Evolutionary conservation across 2,113 vertebrate genomes (phyloP).

Genomic region (Takifugu bimaculatus): DNA sequence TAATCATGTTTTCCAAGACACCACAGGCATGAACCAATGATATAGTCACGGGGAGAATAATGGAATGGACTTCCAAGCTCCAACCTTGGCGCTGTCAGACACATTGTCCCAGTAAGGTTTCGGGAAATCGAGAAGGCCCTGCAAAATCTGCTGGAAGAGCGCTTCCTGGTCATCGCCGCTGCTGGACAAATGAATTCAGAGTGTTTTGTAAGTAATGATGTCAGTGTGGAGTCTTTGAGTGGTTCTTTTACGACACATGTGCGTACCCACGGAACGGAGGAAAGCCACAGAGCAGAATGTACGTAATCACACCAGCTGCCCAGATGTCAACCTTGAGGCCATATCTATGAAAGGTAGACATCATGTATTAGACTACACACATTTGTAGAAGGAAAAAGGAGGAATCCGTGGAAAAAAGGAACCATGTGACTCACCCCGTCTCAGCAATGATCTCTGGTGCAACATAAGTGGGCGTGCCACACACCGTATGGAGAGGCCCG

Average conservation of each 20-base stretch:
- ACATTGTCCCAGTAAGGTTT: slow-evolving; percentile 92
- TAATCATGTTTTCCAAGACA: neutral
- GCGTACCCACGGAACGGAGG: slow-evolving; percentile 94
- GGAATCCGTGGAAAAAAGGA: too few relatives aligned
- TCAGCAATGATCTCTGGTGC: slow-evolving; percentile 97
- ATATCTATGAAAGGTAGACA: slow-evolving; percentile 74
- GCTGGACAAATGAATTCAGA: slow-evolving; percentile 56
- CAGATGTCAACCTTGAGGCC: slow-evolving; percentile 98
- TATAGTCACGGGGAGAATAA: slow-evolving; percentile 2
- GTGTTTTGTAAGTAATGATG: too few relatives aligned
- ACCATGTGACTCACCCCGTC: slow-evolving; percentile 80
- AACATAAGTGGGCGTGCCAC: slow-evolving; percentile 96
- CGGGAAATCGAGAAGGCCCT: slow-evolving; percentile 89
- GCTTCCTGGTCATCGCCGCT: slow-evolving; percentile 89
- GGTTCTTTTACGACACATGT: neutral
- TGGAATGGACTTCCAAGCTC: slow-evolving; percentile 1
- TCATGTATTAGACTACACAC: neutral
- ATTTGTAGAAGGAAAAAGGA: neutral
- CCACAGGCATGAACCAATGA: neutral
- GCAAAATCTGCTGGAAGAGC: slow-evolving; percentile 92
- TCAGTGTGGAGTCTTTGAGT: too few relatives aligned
- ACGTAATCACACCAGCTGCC: slow-evolving; percentile 96
- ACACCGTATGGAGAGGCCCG: slow-evolving; percentile 90
- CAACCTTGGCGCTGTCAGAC: slow-evolving; percentile 91
- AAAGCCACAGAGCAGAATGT: slow-evolving; percentile 95